Evolutionary conservation across 2,888 invertebrate genomes (phyloP).

Genomic region (Chymomyza fuscimana): DNA sequence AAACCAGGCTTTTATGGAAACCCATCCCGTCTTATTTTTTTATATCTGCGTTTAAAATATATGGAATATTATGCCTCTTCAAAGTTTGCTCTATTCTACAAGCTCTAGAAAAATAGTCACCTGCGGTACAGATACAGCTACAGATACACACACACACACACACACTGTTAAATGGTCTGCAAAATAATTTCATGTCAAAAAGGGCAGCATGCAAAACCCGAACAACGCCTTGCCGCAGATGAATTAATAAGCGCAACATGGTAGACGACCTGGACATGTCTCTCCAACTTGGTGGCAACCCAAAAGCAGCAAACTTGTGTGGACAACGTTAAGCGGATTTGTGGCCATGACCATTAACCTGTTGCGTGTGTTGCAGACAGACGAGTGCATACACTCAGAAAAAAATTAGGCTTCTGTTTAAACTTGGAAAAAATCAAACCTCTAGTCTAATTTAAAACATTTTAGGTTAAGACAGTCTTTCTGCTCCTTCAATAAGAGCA

Average conservation of each 20-base stretch:
- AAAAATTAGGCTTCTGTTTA: not conserved
- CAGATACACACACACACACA: not conserved
- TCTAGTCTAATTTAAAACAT: too few relatives aligned
- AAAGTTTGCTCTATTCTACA: too few relatives aligned
- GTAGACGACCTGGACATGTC: not conserved
- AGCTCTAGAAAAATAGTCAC: not conserved
- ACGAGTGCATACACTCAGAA: not conserved
- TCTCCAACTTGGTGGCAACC: not conserved
- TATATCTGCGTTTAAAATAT: too few relatives aligned
- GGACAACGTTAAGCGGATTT: slow-evolving; percentile 60
- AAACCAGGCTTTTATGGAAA: too few relatives aligned
- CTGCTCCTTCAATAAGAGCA: too few relatives aligned
- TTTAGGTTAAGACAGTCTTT: too few relatives aligned
- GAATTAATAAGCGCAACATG: slow-evolving; percentile 4
- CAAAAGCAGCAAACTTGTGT: slow-evolving; percentile 9
- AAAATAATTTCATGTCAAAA: slow-evolving; percentile 3
- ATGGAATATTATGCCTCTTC: too few relatives aligned
- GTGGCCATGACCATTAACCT: slow-evolving; percentile 53
- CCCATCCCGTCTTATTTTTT: too few relatives aligned
- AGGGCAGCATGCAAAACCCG: not conserved
- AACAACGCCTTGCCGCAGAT: not conserved
- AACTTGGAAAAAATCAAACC: not conserved
- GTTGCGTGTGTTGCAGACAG: slow-evolving; percentile 18
- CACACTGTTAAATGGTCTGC: slow-evolving; percentile 1
- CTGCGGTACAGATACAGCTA: not conserved